Base-by-base conservation (phyloP, 1,140 invertebrate species). In the Sminthurides bifidus region DNA sequence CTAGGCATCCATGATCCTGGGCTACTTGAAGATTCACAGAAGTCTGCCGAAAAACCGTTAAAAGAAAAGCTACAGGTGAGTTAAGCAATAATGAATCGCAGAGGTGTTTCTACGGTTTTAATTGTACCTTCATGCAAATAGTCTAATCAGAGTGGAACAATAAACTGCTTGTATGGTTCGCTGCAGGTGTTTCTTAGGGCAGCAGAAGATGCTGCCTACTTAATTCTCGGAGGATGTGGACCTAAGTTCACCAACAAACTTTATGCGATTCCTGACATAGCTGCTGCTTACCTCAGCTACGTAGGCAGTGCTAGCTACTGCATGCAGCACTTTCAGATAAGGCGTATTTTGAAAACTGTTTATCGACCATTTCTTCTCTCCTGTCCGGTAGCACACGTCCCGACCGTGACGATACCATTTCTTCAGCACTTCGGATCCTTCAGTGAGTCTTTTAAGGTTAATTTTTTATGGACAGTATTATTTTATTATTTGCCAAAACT, bases 241-340 rank as follows among this genome's bases (percentile, higher is more conserved):
- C 6, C 14, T 4, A 23, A 40, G 6, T 58, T 61, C 44, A 19
- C 33, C 1, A 40, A 37, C 5, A 54, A 50, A 27, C 43, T 62
- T 30, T 62, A 62, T 23, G 29, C 12, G 12, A 59, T 58, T 26
- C 60, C 60, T 23, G 46, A 55, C 46, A n/a, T 62, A 10, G 35
- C 37, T 17, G 56, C 58, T 37, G 60, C 56, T 19, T 62, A 54
- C 38, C 43, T 56, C n/a, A 52, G 33, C 21, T 62, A 55, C 43
- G 50, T 56, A 27, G 60, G 60, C 17, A 35, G 37, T 19, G 53
- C 44, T 23, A 56, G 15, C 27, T 35, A 53, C 24, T 31, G 27
- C 14, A 46, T 62, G 48, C 43, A 24, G 27, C 56, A 62, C 37
- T 62, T 58, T 29, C 52, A 49, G 3, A 29, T 62, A 14, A 31